These are phyloP conservation scores for Magallana ariakensis DNA, from an alignment of 1,140 invertebrate genomes.

Conservation along the genomic window DNA sequence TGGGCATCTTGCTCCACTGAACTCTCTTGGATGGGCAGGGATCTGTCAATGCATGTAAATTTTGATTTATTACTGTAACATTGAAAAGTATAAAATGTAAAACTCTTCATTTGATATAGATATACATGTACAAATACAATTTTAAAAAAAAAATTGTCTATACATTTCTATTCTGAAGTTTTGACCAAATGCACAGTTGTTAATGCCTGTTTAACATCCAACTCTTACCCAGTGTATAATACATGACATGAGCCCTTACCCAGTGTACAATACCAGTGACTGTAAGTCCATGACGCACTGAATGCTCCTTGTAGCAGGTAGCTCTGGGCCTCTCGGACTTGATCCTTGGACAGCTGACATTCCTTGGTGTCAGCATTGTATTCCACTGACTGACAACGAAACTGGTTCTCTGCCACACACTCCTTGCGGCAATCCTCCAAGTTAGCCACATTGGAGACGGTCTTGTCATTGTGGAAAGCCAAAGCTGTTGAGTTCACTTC, in stretches of 20 bases:
- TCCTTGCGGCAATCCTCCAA: slow-evolving; percentile 50
- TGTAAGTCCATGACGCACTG: slow-evolving; percentile 49
- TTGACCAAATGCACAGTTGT: no score
- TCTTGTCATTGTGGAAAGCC: slow-evolving; percentile 63
- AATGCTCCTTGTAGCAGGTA: slow-evolving; percentile 55
- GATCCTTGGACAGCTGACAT: slow-evolving; percentile 62
- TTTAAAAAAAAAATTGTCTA: no score
- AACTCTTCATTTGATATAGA: no score
- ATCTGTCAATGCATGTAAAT: slow-evolving; percentile 50
- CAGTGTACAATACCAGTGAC: slow-evolving; percentile 58
- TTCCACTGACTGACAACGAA: slow-evolving; percentile 64
- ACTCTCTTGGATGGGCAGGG: slow-evolving; percentile 58
- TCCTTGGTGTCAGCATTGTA: slow-evolving; percentile 51
- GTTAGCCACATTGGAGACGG: slow-evolving; percentile 39
- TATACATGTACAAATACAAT: no score
- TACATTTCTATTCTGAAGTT: no score
- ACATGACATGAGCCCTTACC: neutral
- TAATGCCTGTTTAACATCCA: no score
- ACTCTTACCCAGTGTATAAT: no score
- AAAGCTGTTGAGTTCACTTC: slow-evolving; percentile 45
- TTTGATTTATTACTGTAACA: neutral
- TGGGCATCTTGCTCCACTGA: slow-evolving; percentile 51
- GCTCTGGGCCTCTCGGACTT: slow-evolving; percentile 46
- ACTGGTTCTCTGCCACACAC: slow-evolving; percentile 56
- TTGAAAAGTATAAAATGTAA: no score